Base-by-base conservation (phyloP, 2,888 invertebrate species). In the Dryadula phaetusa region DNA sequence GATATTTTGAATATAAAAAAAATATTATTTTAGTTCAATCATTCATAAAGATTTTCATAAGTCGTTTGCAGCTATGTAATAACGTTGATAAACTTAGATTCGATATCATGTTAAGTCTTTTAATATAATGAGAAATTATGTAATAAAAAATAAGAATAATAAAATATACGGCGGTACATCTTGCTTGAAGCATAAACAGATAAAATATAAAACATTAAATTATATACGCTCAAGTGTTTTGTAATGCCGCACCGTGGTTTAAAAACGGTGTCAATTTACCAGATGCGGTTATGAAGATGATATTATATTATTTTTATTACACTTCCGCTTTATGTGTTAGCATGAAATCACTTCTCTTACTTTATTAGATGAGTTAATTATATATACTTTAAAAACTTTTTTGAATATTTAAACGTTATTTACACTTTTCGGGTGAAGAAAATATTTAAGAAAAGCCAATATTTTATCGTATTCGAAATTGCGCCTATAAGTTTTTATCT, bases 221-320 rank as follows among this genome's bases (percentile, higher is more conserved):
- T 63, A 44, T 63, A 53, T 42, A 52, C 63, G 63, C 54, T 64
- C 44, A 56, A 56, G 46, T 64, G 46, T 47, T 64, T 56, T 47
- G 54, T 54, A 64, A 64, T 56, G 37, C 63, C 53, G 42, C 56
- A 16, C n/a, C 25, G 64, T 44, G 46, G 63, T 56, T 64, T 46
- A 56, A 64, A 56, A 64, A 64, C 46, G 64, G 63, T 63, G 63
- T 64, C 64, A 64, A 64, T 64, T 64, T 64, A 64, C 54, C 46
- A 64, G 54, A 64, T 64, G 56, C 44, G 64, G 22, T 22, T 37
- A 56, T 56, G 46, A 56, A 56, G 56, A 56, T 28, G 56, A 64
- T 47, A 56, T 64, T 64, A 56, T 56, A 56, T 56, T 64, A 34
- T 47, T 56, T 64, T 47, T 64, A 64, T 64, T 56, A 56, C 37